Percentiles rank a stretch among this genome's conserved stretches.
These are phyloP conservation scores for Thereuonema tuberculata DNA, from an alignment of 1,140 invertebrate species.

Conservation along the genomic window DNA sequence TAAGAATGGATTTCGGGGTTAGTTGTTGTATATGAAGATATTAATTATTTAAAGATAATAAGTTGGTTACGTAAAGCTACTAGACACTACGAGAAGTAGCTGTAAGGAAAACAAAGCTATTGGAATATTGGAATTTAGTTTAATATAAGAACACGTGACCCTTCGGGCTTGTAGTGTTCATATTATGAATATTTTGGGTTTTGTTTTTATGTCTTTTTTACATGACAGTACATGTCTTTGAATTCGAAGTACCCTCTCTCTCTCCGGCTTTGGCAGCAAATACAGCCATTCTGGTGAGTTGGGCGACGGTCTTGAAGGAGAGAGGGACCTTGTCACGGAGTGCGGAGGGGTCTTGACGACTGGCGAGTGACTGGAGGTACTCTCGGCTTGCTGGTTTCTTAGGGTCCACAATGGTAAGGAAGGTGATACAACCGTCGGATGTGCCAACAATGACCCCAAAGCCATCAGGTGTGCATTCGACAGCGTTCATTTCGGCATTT, in stretches of 20 bases:
- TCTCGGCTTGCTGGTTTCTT: conserved; percentile 42
- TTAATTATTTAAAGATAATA: too few species aligned
- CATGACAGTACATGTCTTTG: background rate
- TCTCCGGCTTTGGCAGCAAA: background rate
- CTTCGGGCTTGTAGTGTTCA: too few species aligned
- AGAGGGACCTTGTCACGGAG: too few species aligned
- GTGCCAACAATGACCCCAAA: conserved; percentile 68
- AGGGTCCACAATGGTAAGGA: conserved; percentile 79
- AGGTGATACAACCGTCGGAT: conserved; percentile 83
- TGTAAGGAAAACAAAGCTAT: too few species aligned
- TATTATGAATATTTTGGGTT: too few species aligned
- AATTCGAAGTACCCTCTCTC: background rate
- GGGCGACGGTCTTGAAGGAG: background rate
- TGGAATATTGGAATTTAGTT: too few species aligned
- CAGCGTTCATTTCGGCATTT: conserved; percentile 76
- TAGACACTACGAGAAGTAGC: too few species aligned
- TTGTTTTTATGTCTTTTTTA: too few species aligned
- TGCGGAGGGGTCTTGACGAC: conserved; percentile 45
- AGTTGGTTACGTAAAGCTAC: too few species aligned
- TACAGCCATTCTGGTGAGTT: background rate
- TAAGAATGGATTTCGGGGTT: too few species aligned
- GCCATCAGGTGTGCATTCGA: conserved; percentile 67
- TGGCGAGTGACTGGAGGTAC: conserved; percentile 51
- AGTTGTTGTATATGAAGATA: too few species aligned
- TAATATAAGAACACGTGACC: too few species aligned